Conservation (phyloP, 2,113 vertebrate genomes). For the Rhinolophus ferrumequinum region DNA sequence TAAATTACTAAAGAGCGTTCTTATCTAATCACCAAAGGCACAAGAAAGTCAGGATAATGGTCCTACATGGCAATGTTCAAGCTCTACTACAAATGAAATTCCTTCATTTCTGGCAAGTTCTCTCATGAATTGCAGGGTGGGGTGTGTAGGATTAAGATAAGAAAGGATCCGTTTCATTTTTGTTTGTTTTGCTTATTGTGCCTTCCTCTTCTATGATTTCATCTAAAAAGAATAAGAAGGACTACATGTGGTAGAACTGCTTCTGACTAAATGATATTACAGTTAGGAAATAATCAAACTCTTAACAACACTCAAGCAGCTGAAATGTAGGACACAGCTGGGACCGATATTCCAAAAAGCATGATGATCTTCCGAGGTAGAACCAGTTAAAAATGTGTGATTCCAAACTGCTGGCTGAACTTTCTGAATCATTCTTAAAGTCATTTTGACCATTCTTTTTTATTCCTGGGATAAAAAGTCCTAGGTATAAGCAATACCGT, state of each 20-base stretch:
- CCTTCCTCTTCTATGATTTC: background rate
- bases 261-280: background rate
- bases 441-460: background rate
- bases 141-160: background rate
- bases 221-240: background rate
- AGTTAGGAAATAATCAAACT: background rate
- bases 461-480: background rate
- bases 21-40: background rate
- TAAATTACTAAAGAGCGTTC: background rate
- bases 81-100: background rate
- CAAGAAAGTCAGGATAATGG: background rate
- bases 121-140: background rate
- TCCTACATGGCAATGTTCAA: background rate
- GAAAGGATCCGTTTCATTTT: background rate
- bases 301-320: background rate
- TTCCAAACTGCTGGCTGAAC: background rate
- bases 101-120: conserved; percentile 17
- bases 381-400: background rate
- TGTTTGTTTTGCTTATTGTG: background rate
- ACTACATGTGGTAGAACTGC: background rate
- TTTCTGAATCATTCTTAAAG: conserved; percentile 60
- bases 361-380: background rate
- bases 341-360: background rate
- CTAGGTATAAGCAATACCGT: background rate
- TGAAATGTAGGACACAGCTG: background rate